These are phyloP conservation scores for Crossaster papposus DNA, from an alignment of 53 echinoderm and acorn worm genomes.

Conservation along the genomic window DNA sequence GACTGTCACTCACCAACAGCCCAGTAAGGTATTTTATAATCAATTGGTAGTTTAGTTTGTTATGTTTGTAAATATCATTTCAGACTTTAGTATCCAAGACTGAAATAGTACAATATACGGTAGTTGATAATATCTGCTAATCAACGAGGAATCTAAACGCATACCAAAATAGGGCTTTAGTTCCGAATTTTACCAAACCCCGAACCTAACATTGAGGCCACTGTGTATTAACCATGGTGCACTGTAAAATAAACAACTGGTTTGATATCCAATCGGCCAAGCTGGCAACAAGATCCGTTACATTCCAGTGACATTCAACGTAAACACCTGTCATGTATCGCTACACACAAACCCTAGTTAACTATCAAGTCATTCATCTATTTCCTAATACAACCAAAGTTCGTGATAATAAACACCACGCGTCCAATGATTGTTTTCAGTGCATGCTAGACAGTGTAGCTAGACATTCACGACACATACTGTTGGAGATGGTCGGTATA, in stretches of 20 bases:
- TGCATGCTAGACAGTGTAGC: not conserved
- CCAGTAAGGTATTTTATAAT: too few species aligned
- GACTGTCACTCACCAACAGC: too few species aligned
- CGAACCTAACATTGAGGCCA: not conserved
- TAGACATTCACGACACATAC: not conserved
- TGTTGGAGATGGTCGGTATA: not conserved
- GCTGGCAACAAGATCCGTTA: not conserved
- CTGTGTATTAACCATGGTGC: not conserved
- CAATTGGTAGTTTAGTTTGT: too few species aligned
- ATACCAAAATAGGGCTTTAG: too few species aligned
- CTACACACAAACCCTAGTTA: not conserved
- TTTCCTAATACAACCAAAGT: not conserved
- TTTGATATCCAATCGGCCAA: not conserved
- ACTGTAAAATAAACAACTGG: slow-evolving; percentile 6
- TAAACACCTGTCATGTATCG: not conserved
- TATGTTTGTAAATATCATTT: too few species aligned
- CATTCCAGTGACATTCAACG: not conserved
- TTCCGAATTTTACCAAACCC: not conserved
- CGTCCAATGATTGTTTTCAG: not conserved
- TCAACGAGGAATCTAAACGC: too few species aligned
- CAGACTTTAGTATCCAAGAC: too few species aligned
- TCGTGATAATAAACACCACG: not conserved
- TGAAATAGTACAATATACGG: too few species aligned
- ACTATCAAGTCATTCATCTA: not conserved
- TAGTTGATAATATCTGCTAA: too few species aligned